phyloP scores from a whole-genome alignment of 2,888 invertebrate genomes.

The Byasa hedistus region DNA sequence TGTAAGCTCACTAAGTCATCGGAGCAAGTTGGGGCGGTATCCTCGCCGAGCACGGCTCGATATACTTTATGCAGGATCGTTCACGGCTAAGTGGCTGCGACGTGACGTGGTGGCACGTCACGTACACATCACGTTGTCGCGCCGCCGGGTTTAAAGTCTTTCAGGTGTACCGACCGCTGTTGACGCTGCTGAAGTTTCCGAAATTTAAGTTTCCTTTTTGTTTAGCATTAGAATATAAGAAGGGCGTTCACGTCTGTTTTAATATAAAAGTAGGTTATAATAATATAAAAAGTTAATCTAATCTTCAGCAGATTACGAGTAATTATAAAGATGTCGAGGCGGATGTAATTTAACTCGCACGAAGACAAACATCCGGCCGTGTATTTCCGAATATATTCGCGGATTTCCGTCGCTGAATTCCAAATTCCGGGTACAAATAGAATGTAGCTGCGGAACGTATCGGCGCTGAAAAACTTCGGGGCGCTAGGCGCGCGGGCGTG shows the following conservation, averaged over 20 bases:
- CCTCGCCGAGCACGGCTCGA: conserved; percentile 17
- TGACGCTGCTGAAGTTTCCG: conserved; percentile 3
- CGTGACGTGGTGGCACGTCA: conserved; percentile 12
- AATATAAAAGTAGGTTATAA: too few relatives aligned
- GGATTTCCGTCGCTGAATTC: too few relatives aligned
- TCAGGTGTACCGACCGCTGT: conserved; percentile 17
- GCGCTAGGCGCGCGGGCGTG: background rate
- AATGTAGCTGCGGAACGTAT: background rate
- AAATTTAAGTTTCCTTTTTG: too few relatives aligned
- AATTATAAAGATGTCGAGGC: too few relatives aligned
- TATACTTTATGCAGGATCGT: conserved; percentile 24
- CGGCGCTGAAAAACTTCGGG: conserved; percentile 13
- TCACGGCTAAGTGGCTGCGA: conserved; percentile 13
- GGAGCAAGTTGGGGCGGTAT: conserved; percentile 9
- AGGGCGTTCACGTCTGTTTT: too few relatives aligned
- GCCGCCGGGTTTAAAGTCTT: conserved; percentile 16
- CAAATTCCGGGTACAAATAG: background rate
- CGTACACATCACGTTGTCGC: conserved; percentile 21
- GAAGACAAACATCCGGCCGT: too few relatives aligned
- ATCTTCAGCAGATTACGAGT: too few relatives aligned
- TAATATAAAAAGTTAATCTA: too few relatives aligned
- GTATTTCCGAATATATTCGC: too few relatives aligned
- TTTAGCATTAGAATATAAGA: too few relatives aligned
- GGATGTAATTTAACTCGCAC: too few relatives aligned
- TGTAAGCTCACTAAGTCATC: conserved; percentile 29